Base-by-base conservation (phyloP, 2,797 vertebrate genomes). In the Malacoraja senta region DNA sequence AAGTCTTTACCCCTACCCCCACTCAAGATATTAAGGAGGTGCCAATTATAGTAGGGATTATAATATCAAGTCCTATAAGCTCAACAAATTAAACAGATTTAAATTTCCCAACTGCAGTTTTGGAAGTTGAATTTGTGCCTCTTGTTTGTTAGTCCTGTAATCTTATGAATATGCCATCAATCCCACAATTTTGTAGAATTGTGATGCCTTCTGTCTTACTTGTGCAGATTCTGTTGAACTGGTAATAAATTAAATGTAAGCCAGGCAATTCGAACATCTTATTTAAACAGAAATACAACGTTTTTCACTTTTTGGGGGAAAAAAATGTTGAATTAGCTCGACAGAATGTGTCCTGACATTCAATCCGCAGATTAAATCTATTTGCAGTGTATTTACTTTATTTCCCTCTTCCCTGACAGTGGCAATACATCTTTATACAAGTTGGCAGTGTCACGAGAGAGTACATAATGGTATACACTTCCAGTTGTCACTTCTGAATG, bases 371-470 rank as follows among this genome's bases (percentile, higher is more conserved):
- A 88, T 88, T 88, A 68, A 88, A 68, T 35, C 84, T 68, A 19
- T 88, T 68, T 88, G n/a, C 61, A 65, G 63, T 68, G n/a, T 24
- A 88, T 35, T 88, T 88, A 88, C 61, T 68, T 88, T 68, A 88
- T 88, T 68, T 88, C 21, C n/a, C 17, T 88, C 84, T 24, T 88
- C 35, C n/a, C 7, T 88, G 84, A 35, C 84, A 35, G 32, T 68
- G 84, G 63, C 15, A 88, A 88, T 88, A 65, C 35, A 68, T 68
- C 84, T 68, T 68, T 88, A 32, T 68, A 68, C 84, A 65, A 68
- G n/a, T 68, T 8, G 7, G 63, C 63, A 68, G 63, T 35, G 68
- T 35, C 84, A 68, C 61, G 35, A 65, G 84, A 88, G 84, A 88
- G 29, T 15, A 88, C 61, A 88, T 32, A 65, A 21, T 88, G 61